These are phyloP conservation scores for Fregetta grallaria DNA, from an alignment of 2,113 vertebrate genomes.

Conservation along the genomic window DNA sequence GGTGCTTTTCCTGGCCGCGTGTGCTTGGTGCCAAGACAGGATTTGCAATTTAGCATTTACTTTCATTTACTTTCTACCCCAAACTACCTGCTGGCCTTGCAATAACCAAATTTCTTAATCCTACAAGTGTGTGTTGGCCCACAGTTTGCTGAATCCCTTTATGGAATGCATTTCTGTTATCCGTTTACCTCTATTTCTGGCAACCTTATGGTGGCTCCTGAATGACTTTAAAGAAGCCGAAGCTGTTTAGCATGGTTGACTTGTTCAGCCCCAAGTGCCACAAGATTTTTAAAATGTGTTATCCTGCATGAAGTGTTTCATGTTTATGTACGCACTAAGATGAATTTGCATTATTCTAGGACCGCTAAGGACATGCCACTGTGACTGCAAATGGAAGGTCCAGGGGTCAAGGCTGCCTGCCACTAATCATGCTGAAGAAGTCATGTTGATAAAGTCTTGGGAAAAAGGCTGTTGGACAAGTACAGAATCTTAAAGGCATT, in stretches of 20 bases:
- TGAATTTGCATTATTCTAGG: neutral
- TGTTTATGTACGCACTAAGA: neutral
- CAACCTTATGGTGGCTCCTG: neutral
- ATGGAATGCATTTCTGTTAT: neutral
- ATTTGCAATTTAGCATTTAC: neutral
- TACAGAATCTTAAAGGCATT: neutral
- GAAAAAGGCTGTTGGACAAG: neutral
- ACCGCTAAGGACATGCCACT: neutral
- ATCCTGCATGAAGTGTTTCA: neutral
- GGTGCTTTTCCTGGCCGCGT: accelerated
- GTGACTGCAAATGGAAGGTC: neutral
- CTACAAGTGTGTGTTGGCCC: neutral
- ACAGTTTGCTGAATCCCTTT: neutral
- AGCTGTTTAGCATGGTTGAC: neutral
- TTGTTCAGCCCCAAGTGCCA: neutral
- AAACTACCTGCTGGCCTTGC: neutral
- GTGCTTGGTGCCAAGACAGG: neutral
- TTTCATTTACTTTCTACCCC: neutral
- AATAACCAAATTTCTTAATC: neutral
- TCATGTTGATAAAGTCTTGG: neutral
- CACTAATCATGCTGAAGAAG: neutral
- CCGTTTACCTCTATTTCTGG: neutral
- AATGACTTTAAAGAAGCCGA: neutral
- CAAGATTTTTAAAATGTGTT: neutral
- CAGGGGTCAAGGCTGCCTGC: neutral